Percentiles rank a stretch among this genome's conserved stretches.
Conservation (phyloP, 2,888 invertebrate species). For the Hermaeophaga mercurialis region DNA sequence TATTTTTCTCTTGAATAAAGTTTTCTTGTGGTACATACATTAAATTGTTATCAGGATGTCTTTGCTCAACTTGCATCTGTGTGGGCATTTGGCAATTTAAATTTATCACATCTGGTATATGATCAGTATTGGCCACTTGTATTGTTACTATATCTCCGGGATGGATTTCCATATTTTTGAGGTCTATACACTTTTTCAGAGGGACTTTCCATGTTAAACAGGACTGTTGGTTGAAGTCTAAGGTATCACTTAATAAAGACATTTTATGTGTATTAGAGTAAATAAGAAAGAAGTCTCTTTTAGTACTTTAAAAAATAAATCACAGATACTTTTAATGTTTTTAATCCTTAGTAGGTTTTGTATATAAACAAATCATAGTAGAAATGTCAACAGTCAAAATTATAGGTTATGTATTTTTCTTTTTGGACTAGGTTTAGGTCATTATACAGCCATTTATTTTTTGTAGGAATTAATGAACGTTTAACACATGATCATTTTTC, state of each 20-base stretch:
- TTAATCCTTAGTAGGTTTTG: too few species aligned
- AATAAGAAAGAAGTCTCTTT: too few species aligned
- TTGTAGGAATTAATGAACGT: too few species aligned
- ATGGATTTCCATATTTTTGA: constrained; percentile 18
- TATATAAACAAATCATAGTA: too few species aligned
- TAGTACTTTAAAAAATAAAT: too few species aligned
- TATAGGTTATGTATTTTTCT: neutral
- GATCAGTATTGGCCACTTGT: constrained; percentile 5
- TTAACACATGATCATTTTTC: too few species aligned
- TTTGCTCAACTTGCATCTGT: neutral
- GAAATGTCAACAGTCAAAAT: too few species aligned
- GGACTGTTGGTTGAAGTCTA: constrained; percentile 23
- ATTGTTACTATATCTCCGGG: constrained; percentile 21
- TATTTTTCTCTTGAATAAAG: neutral
- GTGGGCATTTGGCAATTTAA: constrained; percentile 12
- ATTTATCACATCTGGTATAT: constrained; percentile 10
- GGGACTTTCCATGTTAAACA: constrained; percentile 27
- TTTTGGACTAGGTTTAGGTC: too few species aligned
- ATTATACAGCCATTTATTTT: too few species aligned
- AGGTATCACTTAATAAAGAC: constrained; percentile 20
- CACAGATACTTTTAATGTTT: too few species aligned
- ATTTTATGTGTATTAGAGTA: too few species aligned
- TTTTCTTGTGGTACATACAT: constrained; percentile 5
- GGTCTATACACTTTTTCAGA: constrained; percentile 21
- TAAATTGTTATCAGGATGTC: neutral